Conservation (phyloP, 2,888 invertebrate species). For the Opisthograptis luteolata region DNA sequence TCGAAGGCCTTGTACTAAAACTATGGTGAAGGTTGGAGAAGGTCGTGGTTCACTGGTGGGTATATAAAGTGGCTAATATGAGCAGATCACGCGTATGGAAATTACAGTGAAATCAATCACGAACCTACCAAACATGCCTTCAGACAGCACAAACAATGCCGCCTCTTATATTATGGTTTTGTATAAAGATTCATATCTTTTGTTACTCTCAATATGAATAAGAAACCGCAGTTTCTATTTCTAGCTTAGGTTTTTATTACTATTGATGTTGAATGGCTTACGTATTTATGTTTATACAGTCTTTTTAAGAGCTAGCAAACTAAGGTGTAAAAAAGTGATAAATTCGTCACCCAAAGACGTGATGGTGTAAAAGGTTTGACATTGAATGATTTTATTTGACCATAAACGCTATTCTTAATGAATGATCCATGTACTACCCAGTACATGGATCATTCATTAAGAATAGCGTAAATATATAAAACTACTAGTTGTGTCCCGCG, state of each 20-base stretch:
- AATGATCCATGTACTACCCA: too few species aligned
- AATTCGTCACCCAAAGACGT: too few species aligned
- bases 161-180: conserved; percentile 66
- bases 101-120: conserved; percentile 83
- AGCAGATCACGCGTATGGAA: conserved; percentile 82
- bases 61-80: conserved; percentile 78
- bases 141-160: conserved; percentile 72
- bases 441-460: too few species aligned
- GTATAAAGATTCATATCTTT: conserved; percentile 61
- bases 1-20: conserved; percentile 29
- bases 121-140: conserved; percentile 71
- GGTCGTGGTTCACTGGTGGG: conserved; percentile 57
- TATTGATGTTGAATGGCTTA: neutral
- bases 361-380: too few species aligned
- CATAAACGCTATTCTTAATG: too few species aligned
- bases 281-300: too few species aligned
- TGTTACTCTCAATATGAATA: conserved; percentile 44
- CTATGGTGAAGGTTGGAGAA: conserved; percentile 34
- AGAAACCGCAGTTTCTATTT: conserved; percentile 34
- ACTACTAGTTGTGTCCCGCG: too few species aligned
- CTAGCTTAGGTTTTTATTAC: conserved; percentile 17
- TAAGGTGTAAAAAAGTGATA: too few species aligned
- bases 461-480: too few species aligned
- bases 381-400: too few species aligned
- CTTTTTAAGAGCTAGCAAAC: too few species aligned